Conservation (phyloP, 2,888 invertebrate genomes). For the Aelia acuminata region DNA sequence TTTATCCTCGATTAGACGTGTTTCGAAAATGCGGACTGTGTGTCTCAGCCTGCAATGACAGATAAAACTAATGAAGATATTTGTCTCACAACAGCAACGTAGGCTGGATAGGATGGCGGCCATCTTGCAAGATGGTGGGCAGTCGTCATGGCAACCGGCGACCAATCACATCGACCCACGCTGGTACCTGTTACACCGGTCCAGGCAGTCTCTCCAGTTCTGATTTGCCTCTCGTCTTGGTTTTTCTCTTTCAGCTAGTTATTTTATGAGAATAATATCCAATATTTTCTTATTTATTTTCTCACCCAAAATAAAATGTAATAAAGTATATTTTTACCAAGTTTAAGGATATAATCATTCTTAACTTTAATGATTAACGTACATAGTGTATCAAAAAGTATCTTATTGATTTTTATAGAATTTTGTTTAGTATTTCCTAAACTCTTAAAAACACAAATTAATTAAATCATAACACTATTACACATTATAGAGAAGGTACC, state of each 20-base stretch:
- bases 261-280: not conserved
- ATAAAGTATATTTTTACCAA: too few species aligned
- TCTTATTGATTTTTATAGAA: too few species aligned
- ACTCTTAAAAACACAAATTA: too few species aligned
- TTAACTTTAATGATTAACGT: too few species aligned
- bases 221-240: not conserved
- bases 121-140: conserved; percentile 46
- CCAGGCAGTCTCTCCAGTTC: conserved; percentile 19
- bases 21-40: conserved; percentile 34
- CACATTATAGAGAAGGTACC: too few species aligned
- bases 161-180: conserved; percentile 32
- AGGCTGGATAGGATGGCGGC: conserved; percentile 33
- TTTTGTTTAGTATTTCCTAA: too few species aligned
- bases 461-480: too few species aligned
- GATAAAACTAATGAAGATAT: conserved; percentile 51
- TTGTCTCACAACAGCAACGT: conserved; percentile 44
- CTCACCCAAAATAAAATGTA: too few species aligned
- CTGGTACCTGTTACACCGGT: conserved; percentile 46
- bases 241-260: not conserved
- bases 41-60: conserved; percentile 38
- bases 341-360: too few species aligned
- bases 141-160: conserved; percentile 31
- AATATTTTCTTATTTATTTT: not conserved
- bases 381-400: too few species aligned
- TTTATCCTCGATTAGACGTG: conserved; percentile 6